These are phyloP conservation scores for Neolamprologus kungweensis DNA, from an alignment of 2,113 vertebrate genomes.

Conservation along the genomic window DNA sequence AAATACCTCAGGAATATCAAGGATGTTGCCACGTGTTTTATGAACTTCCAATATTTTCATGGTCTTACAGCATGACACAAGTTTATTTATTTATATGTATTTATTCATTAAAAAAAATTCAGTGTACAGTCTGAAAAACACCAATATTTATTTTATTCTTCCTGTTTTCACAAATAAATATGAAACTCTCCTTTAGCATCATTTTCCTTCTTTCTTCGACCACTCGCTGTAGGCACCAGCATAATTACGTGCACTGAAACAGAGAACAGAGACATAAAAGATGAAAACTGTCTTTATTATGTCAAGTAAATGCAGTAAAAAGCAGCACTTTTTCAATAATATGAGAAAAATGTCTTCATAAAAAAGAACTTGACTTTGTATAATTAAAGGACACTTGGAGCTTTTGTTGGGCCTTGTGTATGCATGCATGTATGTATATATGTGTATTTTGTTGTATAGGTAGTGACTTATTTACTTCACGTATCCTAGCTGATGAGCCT, in stretches of 20 bases:
- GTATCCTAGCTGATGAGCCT: slow-evolving; percentile 66
- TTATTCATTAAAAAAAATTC: not conserved
- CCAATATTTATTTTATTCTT: not conserved
- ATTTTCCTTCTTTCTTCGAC: slow-evolving; percentile 59
- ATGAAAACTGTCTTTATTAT: not conserved
- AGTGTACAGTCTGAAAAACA: not conserved
- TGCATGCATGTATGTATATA: not conserved
- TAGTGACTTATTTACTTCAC: slow-evolving; percentile 45
- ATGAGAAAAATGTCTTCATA: not conserved
- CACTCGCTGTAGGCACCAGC: slow-evolving; percentile 73
- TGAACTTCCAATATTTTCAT: not conserved
- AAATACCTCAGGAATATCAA: not conserved
- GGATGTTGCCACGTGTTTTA: not conserved
- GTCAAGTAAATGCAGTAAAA: not conserved
- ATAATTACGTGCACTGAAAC: slow-evolving; percentile 73
- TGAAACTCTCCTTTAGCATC: not conserved
- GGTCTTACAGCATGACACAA: not conserved
- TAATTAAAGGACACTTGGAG: not conserved
- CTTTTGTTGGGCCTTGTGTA: not conserved
- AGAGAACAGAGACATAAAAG: not conserved
- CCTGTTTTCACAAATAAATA: not conserved
- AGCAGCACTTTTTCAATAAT: not conserved
- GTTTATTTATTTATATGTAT: not conserved
- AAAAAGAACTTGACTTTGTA: not conserved
- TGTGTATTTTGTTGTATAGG: not conserved